Evolutionary conservation across 2,113 vertebrate genomes (phyloP), one percentile per base, ranked within the genome.

Genomic region (Phodopus roborovskii): DNA sequence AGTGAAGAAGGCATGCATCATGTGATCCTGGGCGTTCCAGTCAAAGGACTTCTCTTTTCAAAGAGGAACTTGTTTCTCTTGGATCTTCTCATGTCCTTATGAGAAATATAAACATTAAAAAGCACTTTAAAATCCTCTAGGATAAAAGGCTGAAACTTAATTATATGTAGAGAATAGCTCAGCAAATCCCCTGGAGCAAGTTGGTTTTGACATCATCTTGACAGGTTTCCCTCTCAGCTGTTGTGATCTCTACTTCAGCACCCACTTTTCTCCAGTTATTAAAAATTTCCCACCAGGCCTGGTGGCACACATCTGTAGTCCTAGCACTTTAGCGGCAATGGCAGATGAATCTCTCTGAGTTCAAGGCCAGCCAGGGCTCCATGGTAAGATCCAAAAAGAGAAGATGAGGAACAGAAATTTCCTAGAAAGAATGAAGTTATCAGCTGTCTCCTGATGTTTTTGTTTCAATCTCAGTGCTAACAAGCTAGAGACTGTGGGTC

Each of bases 41-140:
- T 73, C 42, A 89, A 86, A 88, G 36, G 24, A 19, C 22, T 36
- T 87, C 66, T 50, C 1, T 13, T 26, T 64, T 10, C 30, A n/a
- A 53, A 91, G 71, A 90, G n/a, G 7, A 92, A 50, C 75, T 90
- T 92, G 56, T 84, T 96, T 96, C 81, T 92, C 11, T 66, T 89
- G n/a, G n/a, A 93, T 33, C 85, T 82, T 82, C 16, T 1, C 36
- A 39, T 78, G 13, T 88, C 22, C 62, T 87, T 39, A 26, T 48
- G 86, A 75, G 42, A 93, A 82, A 73, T 64, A 36, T 58, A 96
- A 91, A 90, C 78, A 2, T 62, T 90, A 75, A 64, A 19, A 77
- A n/a, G 22, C 28, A 53, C n/a, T 92, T 88, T 64, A 90, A 87
- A 93, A 58, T 45, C 22, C 53, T 53, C 17, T 74, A 42, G 81